Conservation (phyloP, 2,888 invertebrate genomes). For the Drosophila borborema region DNA sequence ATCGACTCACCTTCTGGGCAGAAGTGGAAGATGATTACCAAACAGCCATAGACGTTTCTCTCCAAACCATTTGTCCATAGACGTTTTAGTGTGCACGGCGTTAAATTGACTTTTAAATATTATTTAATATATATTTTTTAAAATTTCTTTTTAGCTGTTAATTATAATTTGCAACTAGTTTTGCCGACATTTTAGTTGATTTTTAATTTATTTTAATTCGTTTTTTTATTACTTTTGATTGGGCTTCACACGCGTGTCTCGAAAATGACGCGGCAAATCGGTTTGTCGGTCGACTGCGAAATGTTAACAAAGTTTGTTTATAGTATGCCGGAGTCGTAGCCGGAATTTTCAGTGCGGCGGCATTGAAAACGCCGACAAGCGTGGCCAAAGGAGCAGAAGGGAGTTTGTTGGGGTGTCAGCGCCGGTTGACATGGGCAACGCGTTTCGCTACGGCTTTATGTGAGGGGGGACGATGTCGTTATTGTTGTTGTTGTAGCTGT, state of each 20-base stretch:
- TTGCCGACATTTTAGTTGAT: constrained; percentile 11
- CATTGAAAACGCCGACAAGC: constrained; percentile 66
- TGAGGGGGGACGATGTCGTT: constrained; percentile 13
- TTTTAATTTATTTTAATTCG: constrained; percentile 1
- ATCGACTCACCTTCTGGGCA: constrained; percentile 90
- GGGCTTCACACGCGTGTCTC: constrained; percentile 43
- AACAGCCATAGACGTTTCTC: constrained; percentile 96
- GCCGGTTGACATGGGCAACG: constrained; percentile 82
- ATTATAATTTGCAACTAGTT: constrained; percentile 15
- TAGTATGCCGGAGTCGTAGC: constrained; percentile 49
- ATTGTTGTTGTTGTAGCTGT: constrained; percentile 29
- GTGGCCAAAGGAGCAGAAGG: constrained; percentile 26
- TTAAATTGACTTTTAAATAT: constrained; percentile 5
- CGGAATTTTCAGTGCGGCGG: constrained; percentile 61
- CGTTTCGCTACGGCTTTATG: constrained; percentile 43
- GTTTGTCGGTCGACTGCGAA: constrained; percentile 62
- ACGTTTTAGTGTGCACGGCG: constrained; percentile 49
- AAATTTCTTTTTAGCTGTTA: neutral
- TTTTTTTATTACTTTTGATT: constrained; percentile 4
- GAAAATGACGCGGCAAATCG: constrained; percentile 56
- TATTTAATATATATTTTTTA: neutral
- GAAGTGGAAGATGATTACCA: constrained; percentile 93
- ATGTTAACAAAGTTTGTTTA: constrained; percentile 75
- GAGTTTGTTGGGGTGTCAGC: constrained; percentile 74
- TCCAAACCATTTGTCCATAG: constrained; percentile 97